Evolutionary conservation across 2,797 vertebrate species (phyloP), one percentile per base, ranked within the genome.

Genomic region (Epinephelus awoara): DNA sequence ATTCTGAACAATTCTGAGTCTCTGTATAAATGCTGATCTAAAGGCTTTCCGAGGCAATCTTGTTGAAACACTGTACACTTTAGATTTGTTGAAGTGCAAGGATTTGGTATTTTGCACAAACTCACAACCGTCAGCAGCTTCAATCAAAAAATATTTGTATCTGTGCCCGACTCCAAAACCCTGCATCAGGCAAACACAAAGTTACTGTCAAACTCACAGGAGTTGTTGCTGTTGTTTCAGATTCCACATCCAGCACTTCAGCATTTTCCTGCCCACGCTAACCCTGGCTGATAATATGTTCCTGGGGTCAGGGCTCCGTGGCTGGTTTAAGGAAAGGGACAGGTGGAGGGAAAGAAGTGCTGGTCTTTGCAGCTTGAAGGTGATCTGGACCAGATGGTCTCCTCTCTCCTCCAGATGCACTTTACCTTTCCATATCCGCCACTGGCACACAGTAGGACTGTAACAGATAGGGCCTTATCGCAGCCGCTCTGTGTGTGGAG

Each of bases 311-410:
- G 57, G 72, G 18, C 44, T 55, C 23, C 0, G 55, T 54, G 57
- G 55, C 59, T 8, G 27, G 44, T 46, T 55, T 66, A 9, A 29
- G 68, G 55, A 52, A 12, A 47, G 72, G 81, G 68, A 76, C 64
- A 71, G 77, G 71, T 66, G 77, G 62, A 66, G 62, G n/a, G 10
- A 25, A 56, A 66, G 42, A 47, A 63, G 40, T 50, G 61, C 66
- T 56, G 80, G 56, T 80, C 62, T 80, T 21, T 83, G 81, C 83
- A 71, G 81, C 67, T 81, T 86, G 85, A 91, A 91, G 88, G 88
- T 90, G 92, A 92, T 90, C 87, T 64, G 80, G 77, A 75, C 71
- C 90, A 93, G 87, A 93, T 92, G 88, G 87, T 71, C 9, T 14
- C 69, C 54, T 77, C 80, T 85, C 76, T 74, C 79, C 59, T 91